A percentile compares a stretch with the other conserved stretches of the same genome.
phyloP scores from a whole-genome alignment of 2,113 vertebrate species.

The Sus scrofa region T2T-Sscrofa CM000820.6:98422001-98422500 shows the following conservation, averaged over 20 bases:
- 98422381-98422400: not conserved
- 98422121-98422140: not conserved
- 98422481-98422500: not conserved
- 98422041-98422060: not conserved
- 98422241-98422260: accelerated
- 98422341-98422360: not conserved
- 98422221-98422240: accelerated
- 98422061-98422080: not conserved
- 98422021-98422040: not conserved
- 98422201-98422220: not conserved
- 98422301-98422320: not conserved
- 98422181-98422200: not conserved
- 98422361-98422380: not conserved
- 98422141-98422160: not conserved
- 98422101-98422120: not conserved
- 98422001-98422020: not conserved
- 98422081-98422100: not conserved
- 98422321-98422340: not conserved
- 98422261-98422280: not conserved
- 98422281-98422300: not conserved
- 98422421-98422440: not conserved
- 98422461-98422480: not conserved
- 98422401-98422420: not conserved
- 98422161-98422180: not conserved
- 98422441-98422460: not conserved